Percentiles rank a stretch among this genome's conserved stretches.
phyloP scores from a whole-genome alignment of 2,888 invertebrate species.

The Tiphia femorata region DNA sequence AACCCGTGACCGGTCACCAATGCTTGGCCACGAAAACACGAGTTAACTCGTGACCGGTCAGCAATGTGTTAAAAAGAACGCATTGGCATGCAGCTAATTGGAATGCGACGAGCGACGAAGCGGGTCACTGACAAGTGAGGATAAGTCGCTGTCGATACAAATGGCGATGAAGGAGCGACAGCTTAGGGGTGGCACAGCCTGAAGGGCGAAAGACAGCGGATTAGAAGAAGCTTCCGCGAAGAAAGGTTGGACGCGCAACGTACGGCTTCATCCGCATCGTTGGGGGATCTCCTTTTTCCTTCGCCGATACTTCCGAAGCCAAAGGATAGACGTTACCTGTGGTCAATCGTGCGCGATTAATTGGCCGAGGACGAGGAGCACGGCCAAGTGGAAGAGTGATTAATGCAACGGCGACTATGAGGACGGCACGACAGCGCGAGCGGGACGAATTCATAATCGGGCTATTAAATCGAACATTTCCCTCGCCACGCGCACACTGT shows the following conservation, averaged over 20 bases:
- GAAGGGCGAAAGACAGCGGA: too few relatives aligned
- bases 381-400: too few relatives aligned
- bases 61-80: constrained; percentile 40
- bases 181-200: too few relatives aligned
- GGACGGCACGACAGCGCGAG: too few relatives aligned
- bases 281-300: background rate
- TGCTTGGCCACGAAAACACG: too few relatives aligned
- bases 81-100: constrained; percentile 32
- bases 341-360: constrained; percentile 43
- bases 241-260: background rate
- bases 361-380: too few relatives aligned
- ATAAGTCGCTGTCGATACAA: constrained; percentile 42
- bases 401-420: too few relatives aligned
- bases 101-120: constrained; percentile 20
- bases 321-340: constrained; percentile 37
- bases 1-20: too few relatives aligned
- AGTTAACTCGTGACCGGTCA: constrained; percentile 25
- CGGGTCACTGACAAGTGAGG: constrained; percentile 38
- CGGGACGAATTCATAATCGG: too few relatives aligned
- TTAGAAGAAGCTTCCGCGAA: background rate
- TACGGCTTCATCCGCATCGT: constrained; percentile 32
- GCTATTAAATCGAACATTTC: too few relatives aligned
- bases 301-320: constrained; percentile 38
- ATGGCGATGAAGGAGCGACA: too few relatives aligned
- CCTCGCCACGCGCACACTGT: too few relatives aligned